phyloP scores from a whole-genome alignment of 2,113 vertebrate species.

The Odontesthes bonariensis region DNA sequence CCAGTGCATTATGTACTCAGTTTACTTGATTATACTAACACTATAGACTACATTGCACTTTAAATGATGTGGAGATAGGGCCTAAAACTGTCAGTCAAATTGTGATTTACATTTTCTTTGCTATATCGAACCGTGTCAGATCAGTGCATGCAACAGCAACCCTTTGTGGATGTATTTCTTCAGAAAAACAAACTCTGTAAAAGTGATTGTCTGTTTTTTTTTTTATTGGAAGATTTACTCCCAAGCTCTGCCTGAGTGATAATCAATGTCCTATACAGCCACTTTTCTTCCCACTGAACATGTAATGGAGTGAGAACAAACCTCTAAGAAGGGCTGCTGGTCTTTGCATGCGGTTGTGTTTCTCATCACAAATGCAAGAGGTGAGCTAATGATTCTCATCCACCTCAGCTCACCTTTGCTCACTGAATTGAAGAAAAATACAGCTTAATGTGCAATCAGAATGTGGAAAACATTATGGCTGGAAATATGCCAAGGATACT shows the following conservation, averaged over 20 bases:
- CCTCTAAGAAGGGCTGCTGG: constrained; percentile 51
- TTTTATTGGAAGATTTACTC: constrained; percentile 52
- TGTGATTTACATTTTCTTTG: constrained; percentile 6
- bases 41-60: background rate
- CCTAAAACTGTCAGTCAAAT: background rate
- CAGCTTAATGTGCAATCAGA: background rate
- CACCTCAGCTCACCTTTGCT: constrained; percentile 9
- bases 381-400: constrained; percentile 19
- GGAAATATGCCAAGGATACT: background rate
- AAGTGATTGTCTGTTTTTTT: constrained; percentile 34
- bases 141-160: background rate
- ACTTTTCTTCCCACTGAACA: constrained; percentile 68
- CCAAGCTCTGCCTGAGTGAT: constrained; percentile 60
- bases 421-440: background rate
- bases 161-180: background rate
- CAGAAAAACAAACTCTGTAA: constrained; percentile 33
- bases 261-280: constrained; percentile 67
- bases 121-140: background rate
- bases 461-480: background rate
- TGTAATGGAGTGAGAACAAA: constrained; percentile 74
- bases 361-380: constrained; percentile 29
- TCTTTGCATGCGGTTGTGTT: constrained; percentile 47
- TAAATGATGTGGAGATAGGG: background rate
- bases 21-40: constrained; percentile 14
- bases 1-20: background rate